Evolutionary conservation across 37 sponge, comb jelly and placozoan genomes (phyloP), one percentile per base, ranked within the genome.

Genomic region (Geodia barretti): DNA sequence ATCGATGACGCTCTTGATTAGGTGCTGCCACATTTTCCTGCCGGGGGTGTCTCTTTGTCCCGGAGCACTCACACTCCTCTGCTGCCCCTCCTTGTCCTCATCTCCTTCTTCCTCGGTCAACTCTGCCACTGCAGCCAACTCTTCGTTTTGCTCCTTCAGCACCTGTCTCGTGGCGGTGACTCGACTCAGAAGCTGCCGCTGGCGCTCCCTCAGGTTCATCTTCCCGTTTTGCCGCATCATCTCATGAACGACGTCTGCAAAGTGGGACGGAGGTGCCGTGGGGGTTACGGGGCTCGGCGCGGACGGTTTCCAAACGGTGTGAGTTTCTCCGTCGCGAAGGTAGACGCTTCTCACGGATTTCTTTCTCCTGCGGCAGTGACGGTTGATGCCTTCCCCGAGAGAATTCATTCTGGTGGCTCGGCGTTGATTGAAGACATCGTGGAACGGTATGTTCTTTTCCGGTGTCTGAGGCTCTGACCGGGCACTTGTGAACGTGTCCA

Each of bases 131-230:
- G 54, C 54, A 17, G 54, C 54, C 7, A 47, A 14, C 14, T 47
- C 54, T 47, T 47, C 54, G 14, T 47, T 47, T 47, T 47, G 54
- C 14, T 87, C 87, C 29, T 75, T 79, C 39, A 87, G 23, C 0
- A 87, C 74, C 0, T 36, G 76, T 68, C 74, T 80, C 3, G 86
- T 85, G 64, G 78, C 79, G 19, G 58, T 38, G 65, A 78, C 79
- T 25, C 77, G 72, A 62, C 60, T 63, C 29, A 60, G 36, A 47
- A 85, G 62, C 32, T 59, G 67, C 33, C 39, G 33, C 28, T 85
- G 86, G 3, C 86, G 62, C 9, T 80, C 77, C 26, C 62, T n/a
- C 21, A 85, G 47, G 14, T 47, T 14, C 11, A 47, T 7, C 54
- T 47, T 47, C n/a, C n/a, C n/a, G 7, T 47, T 47, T 14, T 47